A percentile compares a stretch with the other conserved stretches of the same genome.
These are phyloP conservation scores for Leucoraja ocellata DNA, from an alignment of 2,797 vertebrate species.

Conservation along the genomic window DNA sequence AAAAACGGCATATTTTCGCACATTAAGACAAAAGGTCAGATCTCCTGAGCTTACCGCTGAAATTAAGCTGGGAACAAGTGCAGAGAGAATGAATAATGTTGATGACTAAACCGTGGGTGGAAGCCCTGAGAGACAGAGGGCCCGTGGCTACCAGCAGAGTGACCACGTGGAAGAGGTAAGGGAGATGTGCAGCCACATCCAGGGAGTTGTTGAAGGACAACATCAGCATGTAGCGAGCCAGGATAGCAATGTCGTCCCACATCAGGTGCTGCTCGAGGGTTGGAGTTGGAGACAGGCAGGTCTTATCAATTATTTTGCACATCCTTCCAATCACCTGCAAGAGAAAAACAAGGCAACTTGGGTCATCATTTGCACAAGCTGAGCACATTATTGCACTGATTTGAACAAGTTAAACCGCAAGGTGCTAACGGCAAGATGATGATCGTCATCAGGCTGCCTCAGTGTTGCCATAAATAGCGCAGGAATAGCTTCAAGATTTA, in stretches of 20 bases:
- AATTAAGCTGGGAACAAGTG: constrained; percentile 95
- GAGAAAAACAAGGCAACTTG: background rate
- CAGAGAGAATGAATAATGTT: constrained; percentile 98
- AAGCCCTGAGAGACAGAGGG: constrained; percentile 88
- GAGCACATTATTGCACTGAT: background rate
- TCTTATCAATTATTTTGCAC: constrained; percentile 99
- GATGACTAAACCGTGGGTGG: constrained; percentile 94
- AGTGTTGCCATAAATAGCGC: background rate
- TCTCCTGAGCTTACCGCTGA: constrained; percentile 74
- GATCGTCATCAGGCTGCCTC: background rate
- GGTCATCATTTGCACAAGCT: background rate
- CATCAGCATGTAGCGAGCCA: constrained; percentile 98
- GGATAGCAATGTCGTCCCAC: constrained; percentile 98
- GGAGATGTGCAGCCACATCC: constrained; percentile 91
- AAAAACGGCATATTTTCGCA: background rate
- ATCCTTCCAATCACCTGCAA: constrained; percentile 93
- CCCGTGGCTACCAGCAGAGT: constrained; percentile 92
- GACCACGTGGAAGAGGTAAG: constrained; percentile 95
- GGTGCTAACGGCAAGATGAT: background rate
- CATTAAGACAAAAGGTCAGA: background rate
- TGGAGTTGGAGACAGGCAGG: constrained; percentile 89
- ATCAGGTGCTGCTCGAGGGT: constrained; percentile 96
- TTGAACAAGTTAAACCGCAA: background rate
- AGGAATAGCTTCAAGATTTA: background rate
- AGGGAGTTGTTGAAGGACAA: constrained; percentile 96